Evolutionary conservation across 2,888 invertebrate genomes (phyloP), one percentile per base, ranked within the genome.

Genomic region (Dexiosoma caninum): DNA sequence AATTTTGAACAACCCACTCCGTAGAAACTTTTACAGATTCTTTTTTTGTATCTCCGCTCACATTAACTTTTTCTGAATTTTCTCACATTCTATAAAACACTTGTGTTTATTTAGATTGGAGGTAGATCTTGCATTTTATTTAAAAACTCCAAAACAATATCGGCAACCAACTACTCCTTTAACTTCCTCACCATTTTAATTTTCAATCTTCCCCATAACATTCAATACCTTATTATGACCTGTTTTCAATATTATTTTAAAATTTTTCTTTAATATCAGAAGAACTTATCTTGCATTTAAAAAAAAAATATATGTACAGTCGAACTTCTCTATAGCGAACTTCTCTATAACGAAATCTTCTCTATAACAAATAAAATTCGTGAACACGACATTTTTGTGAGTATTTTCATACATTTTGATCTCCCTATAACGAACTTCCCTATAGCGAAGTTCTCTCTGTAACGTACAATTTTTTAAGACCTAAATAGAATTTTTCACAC

Each of bases 71-170:
- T 49, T 49, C 37, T 49, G 62, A 44, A 10, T 27, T 64, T 64
- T 49, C 19, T 21, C 19, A 19, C 1, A 16, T 4, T 64, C 49
- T 32, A 64, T 64, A 64, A 7, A 49, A 32, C 62, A 64, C n/a
- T 64, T 64, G 32, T 51, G 64, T 37, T 37, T 66, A 49, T 49
- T 49, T 14, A 66, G 14, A 49, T 66, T 51, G 12, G 64, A 66
- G 3, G 64, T 66, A 8, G 64, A 66, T 66, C 49, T 66, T 37
- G 23, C 2, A 37, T 66, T 37, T 6, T 66, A 51, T 16, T 51
- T 66, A 27, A 49, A 23, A 37, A 51, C 51, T 23, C 10, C 37
- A 16, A 62, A 62, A 21, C 40, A 66, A 66, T 23, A 1, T 21
- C 66, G 32, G 14, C 66, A 66, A 37, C 66, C 46, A 62, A 51